Percentiles rank a stretch among this genome's conserved stretches.
Evolutionary conservation across 2,888 invertebrate species (phyloP).

Genomic region (Oxyteleia sp.): DNA sequence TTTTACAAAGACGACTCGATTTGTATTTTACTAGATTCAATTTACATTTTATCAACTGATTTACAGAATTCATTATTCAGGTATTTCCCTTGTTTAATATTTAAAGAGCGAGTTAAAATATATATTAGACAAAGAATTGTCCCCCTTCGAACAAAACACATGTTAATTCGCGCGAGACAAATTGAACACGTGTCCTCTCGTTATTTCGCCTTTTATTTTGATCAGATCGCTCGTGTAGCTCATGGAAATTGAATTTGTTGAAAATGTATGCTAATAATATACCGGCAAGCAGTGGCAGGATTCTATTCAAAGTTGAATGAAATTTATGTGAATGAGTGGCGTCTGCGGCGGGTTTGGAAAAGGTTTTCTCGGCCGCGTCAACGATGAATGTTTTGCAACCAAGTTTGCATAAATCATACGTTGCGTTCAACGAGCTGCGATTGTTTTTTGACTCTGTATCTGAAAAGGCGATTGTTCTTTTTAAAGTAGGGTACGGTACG

Average conservation of each 20-base stretch:
- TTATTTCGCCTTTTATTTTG: neutral
- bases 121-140: no score
- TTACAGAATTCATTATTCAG: no score
- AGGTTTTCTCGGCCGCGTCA: constrained; percentile 24
- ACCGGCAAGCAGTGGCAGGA: constrained; percentile 24
- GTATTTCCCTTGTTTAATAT: no score
- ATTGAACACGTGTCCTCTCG: neutral
- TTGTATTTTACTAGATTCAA: no score
- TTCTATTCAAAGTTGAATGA: constrained; percentile 33
- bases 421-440: constrained; percentile 16
- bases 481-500: no score
- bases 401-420: constrained; percentile 34
- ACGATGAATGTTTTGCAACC: constrained; percentile 41
- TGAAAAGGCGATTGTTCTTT: constrained; percentile 24
- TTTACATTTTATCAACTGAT: no score
- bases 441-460: constrained; percentile 24
- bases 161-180: neutral
- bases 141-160: neutral
- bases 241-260: constrained; percentile 2
- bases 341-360: constrained; percentile 30
- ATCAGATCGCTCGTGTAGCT: neutral
- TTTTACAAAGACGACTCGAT: no score
- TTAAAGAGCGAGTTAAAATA: no score
- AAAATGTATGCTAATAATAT: constrained; percentile 22
- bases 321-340: constrained; percentile 42